Percentiles rank a stretch among this genome's conserved stretches.
These are phyloP conservation scores for Daubentonia madagascariensis DNA, from an alignment of 2,113 vertebrate genomes.

Conservation along the genomic window DNA sequence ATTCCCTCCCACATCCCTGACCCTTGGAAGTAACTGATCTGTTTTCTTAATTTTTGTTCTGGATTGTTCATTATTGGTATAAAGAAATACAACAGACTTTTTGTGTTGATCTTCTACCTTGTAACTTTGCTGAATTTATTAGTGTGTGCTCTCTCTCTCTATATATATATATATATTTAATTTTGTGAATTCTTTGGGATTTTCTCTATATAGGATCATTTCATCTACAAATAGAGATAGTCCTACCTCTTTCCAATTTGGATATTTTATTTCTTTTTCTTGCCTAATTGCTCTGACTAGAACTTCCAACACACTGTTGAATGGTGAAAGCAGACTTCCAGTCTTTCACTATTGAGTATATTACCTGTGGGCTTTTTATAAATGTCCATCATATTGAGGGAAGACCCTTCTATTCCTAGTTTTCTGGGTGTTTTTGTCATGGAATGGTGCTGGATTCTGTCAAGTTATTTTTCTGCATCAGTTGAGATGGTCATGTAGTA, in stretches of 20 bases:
- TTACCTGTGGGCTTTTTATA: not conserved
- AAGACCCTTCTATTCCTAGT: not conserved
- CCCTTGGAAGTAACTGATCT: not conserved
- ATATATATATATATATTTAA: not conserved
- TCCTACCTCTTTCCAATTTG: not conserved
- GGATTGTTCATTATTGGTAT: not conserved
- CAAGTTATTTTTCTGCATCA: not conserved
- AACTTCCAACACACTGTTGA: rapidly evolving
- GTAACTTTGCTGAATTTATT: too few species aligned
- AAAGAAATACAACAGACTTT: not conserved
- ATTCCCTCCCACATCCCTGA: not conserved
- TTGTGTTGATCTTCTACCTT: too few species aligned
- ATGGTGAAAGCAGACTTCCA: not conserved
- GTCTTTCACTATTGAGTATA: not conserved
- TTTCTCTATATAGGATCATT: not conserved
- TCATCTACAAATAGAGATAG: not conserved
- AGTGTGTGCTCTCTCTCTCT: too few species aligned
- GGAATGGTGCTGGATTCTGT: not conserved
- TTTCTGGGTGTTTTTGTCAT: not conserved
- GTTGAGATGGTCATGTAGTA: not conserved
- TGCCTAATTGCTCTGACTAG: not conserved
- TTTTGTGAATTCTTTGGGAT: not conserved
- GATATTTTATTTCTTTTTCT: not conserved
- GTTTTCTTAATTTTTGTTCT: not conserved
- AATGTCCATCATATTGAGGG: not conserved